These are phyloP conservation scores for Drosophila pallidifrons DNA, from an alignment of 1,140 invertebrate genomes.

Conservation along the genomic window DNA sequence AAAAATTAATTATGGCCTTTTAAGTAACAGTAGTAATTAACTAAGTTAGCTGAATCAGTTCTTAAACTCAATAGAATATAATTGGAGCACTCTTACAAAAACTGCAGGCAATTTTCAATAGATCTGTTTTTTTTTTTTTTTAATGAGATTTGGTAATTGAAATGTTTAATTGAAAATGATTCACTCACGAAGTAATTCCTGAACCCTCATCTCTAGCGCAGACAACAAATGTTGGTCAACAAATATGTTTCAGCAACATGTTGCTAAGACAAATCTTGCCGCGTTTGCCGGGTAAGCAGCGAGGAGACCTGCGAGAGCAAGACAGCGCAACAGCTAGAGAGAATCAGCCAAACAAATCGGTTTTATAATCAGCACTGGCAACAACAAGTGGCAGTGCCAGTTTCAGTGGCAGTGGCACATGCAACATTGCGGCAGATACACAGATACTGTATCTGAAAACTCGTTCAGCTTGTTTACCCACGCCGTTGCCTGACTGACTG, in stretches of 20 bases:
- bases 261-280: conserved; percentile 11
- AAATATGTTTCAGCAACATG: conserved; percentile 26
- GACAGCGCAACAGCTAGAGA: conserved; percentile 1
- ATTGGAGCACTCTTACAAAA: not conserved
- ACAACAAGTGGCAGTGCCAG: conserved; percentile 39
- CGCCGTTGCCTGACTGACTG: conserved; percentile 39
- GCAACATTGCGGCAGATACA: conserved; percentile 48
- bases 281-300: conserved; percentile 6
- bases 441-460: conserved; percentile 52
- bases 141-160: not conserved
- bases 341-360: conserved; percentile 30
- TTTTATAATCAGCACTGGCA: conserved; percentile 47
- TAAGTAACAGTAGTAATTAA: not conserved
- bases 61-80: not conserved
- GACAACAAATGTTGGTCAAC: conserved; percentile 28
- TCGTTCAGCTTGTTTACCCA: conserved; percentile 75
- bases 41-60: not conserved
- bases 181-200: not conserved
- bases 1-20: not conserved
- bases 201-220: conserved; percentile 13
- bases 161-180: not conserved
- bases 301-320: conserved; percentile 7
- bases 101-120: not conserved
- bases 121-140: not conserved
- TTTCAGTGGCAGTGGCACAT: conserved; percentile 39